Base-by-base conservation (phyloP, 1,140 invertebrate species). In the Drosophila busckii region DNA sequence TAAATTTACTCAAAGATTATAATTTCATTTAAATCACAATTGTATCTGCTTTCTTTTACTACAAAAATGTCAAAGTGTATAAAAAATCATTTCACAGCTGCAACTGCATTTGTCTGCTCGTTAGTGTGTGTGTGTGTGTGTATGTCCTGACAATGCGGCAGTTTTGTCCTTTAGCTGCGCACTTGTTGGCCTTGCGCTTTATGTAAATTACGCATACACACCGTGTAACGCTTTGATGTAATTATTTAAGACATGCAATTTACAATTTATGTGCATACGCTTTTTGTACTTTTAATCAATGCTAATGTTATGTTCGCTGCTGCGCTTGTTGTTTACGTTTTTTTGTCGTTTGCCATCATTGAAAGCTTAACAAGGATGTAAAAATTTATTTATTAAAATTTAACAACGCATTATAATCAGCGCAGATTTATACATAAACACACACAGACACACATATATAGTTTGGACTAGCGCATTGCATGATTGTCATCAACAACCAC, bases 381-480 rank as follows among this genome's bases (percentile, higher is more conserved):
- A 83, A 82, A 71, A 82, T 82, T 82, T 82, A 75, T 83, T 82
- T 82, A 82, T 80, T 80, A 80, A 80, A 80, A 82, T 82, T 80
- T 63, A 82, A 82, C 75, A 82, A 82, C 75, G 75, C 75, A 82
- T 82, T 70, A 75, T 73, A 80, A 82, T 82, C 75, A 82, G 75
- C 76, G 53, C 61, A 70, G 69, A 82, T 80, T 80, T 82, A 76
- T 75, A 60, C n/a, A n/a, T 65, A 70, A 59, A 59, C 70, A 54
- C 35, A 15, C 22, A n/a, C n/a, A n/a, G 17, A 41, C 20, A 17
- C 40, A 25, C 32, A 20, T 40, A 29, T 42, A 26, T 55, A 42
- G 53, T 44, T 62, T 62, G 9, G 28, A 56, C 35, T 46, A 62
- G 53, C 38, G 37, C 19, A 50, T 46, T 52, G 38, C 52, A 52